A percentile compares a stretch with the other conserved stretches of the same genome.
phyloP scores from a whole-genome alignment of 1,140 invertebrate species.

The Brachionus calyciflorus region DNA sequence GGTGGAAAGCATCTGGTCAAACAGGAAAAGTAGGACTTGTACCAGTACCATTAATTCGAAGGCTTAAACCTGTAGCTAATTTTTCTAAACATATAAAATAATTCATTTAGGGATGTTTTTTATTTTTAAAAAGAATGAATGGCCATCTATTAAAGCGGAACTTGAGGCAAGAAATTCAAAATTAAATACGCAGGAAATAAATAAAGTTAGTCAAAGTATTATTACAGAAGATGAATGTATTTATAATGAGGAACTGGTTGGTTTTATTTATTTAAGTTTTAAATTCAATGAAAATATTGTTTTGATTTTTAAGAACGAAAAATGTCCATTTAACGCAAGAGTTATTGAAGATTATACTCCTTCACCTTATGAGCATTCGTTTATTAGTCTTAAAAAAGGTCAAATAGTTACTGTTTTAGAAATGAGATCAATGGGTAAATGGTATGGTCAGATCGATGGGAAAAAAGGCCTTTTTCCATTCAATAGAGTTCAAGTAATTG shows the following conservation, averaged over 20 bases:
- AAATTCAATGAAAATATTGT: background rate
- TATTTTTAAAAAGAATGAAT: conserved; percentile 41
- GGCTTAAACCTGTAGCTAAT: conserved; percentile 4
- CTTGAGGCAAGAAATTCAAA: background rate
- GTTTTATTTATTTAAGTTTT: background rate
- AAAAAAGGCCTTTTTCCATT: conserved; percentile 43
- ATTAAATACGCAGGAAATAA: background rate
- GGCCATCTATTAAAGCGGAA: background rate
- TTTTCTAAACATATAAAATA: background rate
- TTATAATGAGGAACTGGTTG: background rate
- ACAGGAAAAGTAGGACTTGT: conserved; percentile 10
- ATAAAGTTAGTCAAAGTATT: background rate
- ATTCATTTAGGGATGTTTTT: too few species aligned
- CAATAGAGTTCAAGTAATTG: conserved; percentile 31
- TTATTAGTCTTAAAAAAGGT: conserved; percentile 26
- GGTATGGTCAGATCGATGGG: conserved; percentile 21
- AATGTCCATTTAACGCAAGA: conserved; percentile 28
- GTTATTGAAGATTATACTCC: conserved; percentile 44
- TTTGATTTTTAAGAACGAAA: conserved; percentile 12
- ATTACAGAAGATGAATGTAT: background rate
- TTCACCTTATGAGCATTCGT: conserved; percentile 36
- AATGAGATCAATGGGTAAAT: conserved; percentile 45
- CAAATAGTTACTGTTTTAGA: conserved; percentile 34
- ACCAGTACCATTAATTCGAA: conserved; percentile 29
- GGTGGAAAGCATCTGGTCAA: conserved; percentile 28